Percentiles rank a stretch among this genome's conserved stretches.
These are phyloP conservation scores for Bugula neritina DNA, from an alignment of 2,888 invertebrate genomes.

Conservation along the genomic window DNA sequence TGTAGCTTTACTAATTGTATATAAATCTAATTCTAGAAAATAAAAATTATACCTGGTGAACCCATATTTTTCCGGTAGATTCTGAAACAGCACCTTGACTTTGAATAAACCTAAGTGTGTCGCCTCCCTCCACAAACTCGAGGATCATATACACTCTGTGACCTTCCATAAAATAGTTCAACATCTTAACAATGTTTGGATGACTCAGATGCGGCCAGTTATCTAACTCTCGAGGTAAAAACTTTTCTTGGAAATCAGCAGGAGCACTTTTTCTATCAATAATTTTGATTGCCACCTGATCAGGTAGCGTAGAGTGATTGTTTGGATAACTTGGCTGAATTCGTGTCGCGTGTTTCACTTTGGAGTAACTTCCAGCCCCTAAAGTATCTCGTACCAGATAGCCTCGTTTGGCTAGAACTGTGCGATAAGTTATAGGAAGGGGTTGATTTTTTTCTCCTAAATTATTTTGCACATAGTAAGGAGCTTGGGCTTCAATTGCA, in stretches of 20 bases:
- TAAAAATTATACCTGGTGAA: constrained; percentile 37
- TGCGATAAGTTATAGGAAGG: constrained; percentile 42
- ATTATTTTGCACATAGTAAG: no score
- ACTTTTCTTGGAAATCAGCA: constrained; percentile 38
- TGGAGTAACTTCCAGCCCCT: constrained; percentile 51
- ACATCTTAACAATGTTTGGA: constrained; percentile 36
- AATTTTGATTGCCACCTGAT: constrained; percentile 37
- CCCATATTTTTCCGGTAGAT: constrained; percentile 46
- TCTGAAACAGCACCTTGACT: constrained; percentile 52
- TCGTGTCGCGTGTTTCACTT: constrained; percentile 34
- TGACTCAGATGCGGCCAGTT: constrained; percentile 39
- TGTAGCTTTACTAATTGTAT: no score
- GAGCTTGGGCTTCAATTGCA: background rate
- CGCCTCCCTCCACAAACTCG: constrained; percentile 54
- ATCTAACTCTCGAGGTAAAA: constrained; percentile 39
- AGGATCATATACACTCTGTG: constrained; percentile 50
- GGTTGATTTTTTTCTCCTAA: background rate
- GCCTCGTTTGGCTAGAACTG: constrained; percentile 45
- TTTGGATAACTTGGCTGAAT: background rate
- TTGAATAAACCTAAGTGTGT: constrained; percentile 53
- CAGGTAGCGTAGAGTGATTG: background rate
- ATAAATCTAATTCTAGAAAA: background rate
- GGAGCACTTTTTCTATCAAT: constrained; percentile 36
- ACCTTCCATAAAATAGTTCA: constrained; percentile 35
- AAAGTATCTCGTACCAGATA: constrained; percentile 43